Evolutionary conservation across 2,888 invertebrate species (phyloP).

Genomic region (Iselma pallidipennis): DNA sequence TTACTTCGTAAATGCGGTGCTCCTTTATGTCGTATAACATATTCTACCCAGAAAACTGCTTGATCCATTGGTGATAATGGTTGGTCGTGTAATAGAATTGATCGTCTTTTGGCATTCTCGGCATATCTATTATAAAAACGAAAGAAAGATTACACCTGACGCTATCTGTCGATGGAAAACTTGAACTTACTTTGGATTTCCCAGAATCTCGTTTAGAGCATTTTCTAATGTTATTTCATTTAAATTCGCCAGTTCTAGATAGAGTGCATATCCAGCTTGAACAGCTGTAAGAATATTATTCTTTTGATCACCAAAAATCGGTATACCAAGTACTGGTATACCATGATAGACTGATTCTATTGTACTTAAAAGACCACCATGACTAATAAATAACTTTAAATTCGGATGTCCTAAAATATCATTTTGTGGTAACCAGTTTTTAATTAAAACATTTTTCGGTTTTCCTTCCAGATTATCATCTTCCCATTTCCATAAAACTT

Average conservation of each 20-base stretch:
- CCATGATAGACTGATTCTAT: constrained; percentile 60
- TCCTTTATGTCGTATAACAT: constrained; percentile 40
- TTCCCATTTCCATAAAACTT: constrained; percentile 69
- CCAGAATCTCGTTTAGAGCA: constrained; percentile 36
- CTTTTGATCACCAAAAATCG: constrained; percentile 59
- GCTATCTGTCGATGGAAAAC: background rate
- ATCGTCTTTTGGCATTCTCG: constrained; percentile 31
- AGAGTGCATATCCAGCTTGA: constrained; percentile 53
- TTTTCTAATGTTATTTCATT: constrained; percentile 51
- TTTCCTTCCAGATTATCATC: constrained; percentile 57
- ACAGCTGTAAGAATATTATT: constrained; percentile 56
- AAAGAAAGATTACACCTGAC: background rate
- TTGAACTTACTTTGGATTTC: constrained; percentile 21
- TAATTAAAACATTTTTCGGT: constrained; percentile 61
- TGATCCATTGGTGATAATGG: constrained; percentile 36
- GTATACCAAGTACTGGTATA: constrained; percentile 60
- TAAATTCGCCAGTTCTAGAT: constrained; percentile 51
- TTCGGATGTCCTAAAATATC: constrained; percentile 58
- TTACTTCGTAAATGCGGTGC: constrained; percentile 36
- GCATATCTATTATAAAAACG: constrained; percentile 28
- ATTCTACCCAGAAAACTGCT: constrained; percentile 43
- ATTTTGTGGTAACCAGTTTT: constrained; percentile 69
- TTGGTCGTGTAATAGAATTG: constrained; percentile 35
- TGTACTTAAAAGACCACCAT: constrained; percentile 63
- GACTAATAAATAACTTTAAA: constrained; percentile 62